Base-by-base conservation (phyloP, 2,797 vertebrate genomes). In the Cygnus olor region DNA sequence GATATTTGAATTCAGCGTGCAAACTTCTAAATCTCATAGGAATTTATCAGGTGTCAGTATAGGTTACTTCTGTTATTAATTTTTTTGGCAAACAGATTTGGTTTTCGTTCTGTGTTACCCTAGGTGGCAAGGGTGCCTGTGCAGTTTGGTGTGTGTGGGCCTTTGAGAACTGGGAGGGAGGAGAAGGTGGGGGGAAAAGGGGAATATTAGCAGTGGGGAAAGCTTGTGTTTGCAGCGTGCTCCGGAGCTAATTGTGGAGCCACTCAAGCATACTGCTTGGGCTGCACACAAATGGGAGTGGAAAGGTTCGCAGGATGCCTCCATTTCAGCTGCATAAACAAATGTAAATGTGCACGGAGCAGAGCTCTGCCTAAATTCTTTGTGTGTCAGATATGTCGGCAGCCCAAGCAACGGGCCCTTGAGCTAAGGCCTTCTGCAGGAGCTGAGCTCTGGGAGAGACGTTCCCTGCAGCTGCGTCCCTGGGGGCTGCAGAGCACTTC, bases 71-170 rank as follows among this genome's bases (percentile, higher is more conserved):
- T 36, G 7, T 57, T 45, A 19, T 32, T 47, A 11, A n/a, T 28
- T 30, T 60, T 56, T 22, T 25, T 60, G 53, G 34, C 25, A 71
- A 36, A 28, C 10, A 9, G 7, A 25, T 45, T 14, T 45, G 3
- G 0, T 76, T 64, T 53, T 70, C 17, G 19, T 44, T 42, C 38
- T 6, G 14, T 2, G 0, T 28, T 17, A 20, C 24, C 45, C 27
- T 11, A 3, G 14, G 9, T 19, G 10, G 15, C 36, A 20, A 27
- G 34, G 56, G 13, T 9, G 36, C 13, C 12, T n/a, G 40, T 18
- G 34, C 11, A 1, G 0, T 30, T 32, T 1, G 12, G n/a, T 38
- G 34, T 15, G 8, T 34, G 30, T 0, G 3, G 11, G 14, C 21
- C 44, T 20, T 36, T 49, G 44, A 44, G 36, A 66, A 36, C 11